phyloP scores from a whole-genome alignment of 2,113 vertebrate genomes.

The Ictalurus punctatus region DNA sequence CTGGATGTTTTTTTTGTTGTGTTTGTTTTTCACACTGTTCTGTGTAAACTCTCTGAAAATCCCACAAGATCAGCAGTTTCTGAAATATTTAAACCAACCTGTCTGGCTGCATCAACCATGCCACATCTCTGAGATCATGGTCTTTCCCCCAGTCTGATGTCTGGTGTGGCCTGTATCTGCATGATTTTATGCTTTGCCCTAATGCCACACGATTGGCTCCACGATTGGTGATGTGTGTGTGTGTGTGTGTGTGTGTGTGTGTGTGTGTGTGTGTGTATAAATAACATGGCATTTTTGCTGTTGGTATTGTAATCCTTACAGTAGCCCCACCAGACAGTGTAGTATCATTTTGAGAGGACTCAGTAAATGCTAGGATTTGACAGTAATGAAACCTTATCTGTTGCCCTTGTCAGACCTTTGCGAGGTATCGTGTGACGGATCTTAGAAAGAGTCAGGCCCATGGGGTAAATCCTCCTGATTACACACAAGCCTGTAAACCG shows the following conservation, averaged over 20 bases:
- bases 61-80: not conserved
- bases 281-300: not conserved
- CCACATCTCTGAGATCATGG: not conserved
- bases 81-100: not conserved
- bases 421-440: slow-evolving; percentile 59
- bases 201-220: not conserved
- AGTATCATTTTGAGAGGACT: slow-evolving; percentile 9
- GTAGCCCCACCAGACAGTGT: not conserved
- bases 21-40: not conserved
- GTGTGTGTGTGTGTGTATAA: too few species aligned
- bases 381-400: slow-evolving; percentile 20
- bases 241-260: too few species aligned
- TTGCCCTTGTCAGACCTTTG: slow-evolving; percentile 44
- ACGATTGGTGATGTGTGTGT: not conserved
- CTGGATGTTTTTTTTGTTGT: not conserved
- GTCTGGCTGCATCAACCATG: not conserved
- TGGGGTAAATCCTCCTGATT: slow-evolving; percentile 60
- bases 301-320: not conserved
- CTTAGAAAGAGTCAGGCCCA: slow-evolving; percentile 41
- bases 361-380: not conserved
- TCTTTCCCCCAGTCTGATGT: not conserved
- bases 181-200: not conserved
- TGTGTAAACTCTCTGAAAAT: not conserved
- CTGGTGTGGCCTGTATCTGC: not conserved
- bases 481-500: slow-evolving; percentile 61